These are phyloP conservation scores for Nannoperca australis DNA, from an alignment of 2,797 vertebrate species.

Conservation along the genomic window DNA sequence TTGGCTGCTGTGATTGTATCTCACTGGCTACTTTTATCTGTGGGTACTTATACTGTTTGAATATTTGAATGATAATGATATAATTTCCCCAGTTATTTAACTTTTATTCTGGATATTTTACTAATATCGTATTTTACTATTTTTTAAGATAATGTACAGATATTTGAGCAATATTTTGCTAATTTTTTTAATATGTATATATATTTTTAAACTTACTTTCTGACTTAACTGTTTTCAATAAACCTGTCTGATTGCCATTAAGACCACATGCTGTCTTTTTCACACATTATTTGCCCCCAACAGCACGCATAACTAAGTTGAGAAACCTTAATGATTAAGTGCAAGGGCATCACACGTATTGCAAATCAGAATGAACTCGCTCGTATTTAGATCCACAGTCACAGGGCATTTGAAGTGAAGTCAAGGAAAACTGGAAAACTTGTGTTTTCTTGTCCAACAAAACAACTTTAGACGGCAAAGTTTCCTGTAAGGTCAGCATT, in stretches of 20 bases:
- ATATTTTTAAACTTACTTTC: not conserved
- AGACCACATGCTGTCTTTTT: too few relatives aligned
- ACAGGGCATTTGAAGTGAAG: not conserved
- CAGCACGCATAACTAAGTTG: not conserved
- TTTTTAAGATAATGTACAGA: too few relatives aligned
- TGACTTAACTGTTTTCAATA: not conserved
- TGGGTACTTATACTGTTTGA: not conserved
- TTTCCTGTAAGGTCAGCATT: constrained; percentile 42
- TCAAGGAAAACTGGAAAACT: not conserved
- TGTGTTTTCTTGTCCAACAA: constrained; percentile 6
- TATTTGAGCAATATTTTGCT: too few relatives aligned
- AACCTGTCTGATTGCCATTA: too few relatives aligned
- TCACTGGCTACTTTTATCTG: not conserved
- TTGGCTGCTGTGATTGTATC: constrained; percentile 36
- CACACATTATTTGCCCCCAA: not conserved
- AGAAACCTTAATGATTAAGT: not conserved
- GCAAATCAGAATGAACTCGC: not conserved
- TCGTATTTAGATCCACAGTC: not conserved
- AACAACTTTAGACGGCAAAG: constrained; percentile 16
- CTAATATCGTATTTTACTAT: too few relatives aligned
- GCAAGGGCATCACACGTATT: not conserved
- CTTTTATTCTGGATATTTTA: not conserved
- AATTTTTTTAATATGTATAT: too few relatives aligned
- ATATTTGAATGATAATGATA: not conserved
- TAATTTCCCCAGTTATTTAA: too few relatives aligned